Conservation (phyloP, 1,140 invertebrate species). For the Ceratosolen fusciceps region DNA sequence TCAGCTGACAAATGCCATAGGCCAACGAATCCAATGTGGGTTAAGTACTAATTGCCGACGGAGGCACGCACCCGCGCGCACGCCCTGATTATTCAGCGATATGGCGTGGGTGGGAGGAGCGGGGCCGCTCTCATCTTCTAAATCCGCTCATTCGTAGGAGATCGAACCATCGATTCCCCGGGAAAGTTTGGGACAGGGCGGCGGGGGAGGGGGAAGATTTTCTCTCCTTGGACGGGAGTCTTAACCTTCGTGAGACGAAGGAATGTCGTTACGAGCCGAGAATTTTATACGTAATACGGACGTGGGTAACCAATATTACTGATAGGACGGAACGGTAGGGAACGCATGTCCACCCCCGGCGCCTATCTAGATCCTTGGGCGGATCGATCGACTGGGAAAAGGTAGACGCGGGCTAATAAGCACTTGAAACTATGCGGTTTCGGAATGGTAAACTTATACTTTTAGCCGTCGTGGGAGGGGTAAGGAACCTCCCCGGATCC, state of each 20-base stretch:
- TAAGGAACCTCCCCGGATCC: neutral
- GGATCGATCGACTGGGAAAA: constrained; percentile 40
- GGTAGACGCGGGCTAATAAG: constrained; percentile 22
- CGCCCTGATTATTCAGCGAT: neutral
- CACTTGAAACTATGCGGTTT: constrained; percentile 19
- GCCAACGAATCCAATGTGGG: constrained; percentile 60
- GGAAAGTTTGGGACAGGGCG: no score
- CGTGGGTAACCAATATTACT: no score
- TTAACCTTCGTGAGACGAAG: no score
- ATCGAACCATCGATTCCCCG: no score
- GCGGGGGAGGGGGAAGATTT: no score
- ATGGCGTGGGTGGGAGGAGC: neutral
- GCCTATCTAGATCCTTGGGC: constrained; percentile 13
- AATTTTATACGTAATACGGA: no score
- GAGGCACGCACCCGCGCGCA: neutral
- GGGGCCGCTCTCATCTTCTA: no score
- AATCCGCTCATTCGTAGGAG: no score
- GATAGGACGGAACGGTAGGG: no score
- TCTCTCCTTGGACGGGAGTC: no score
- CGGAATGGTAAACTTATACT: constrained; percentile 39
- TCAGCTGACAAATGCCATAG: constrained; percentile 48
- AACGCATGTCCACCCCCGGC: no score
- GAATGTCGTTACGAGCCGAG: no score
- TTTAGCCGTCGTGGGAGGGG: neutral
- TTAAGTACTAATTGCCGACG: constrained; percentile 60